Evolutionary conservation across 2,113 vertebrate species (phyloP).

Genomic region (Puntigrus tetrazona): DNA sequence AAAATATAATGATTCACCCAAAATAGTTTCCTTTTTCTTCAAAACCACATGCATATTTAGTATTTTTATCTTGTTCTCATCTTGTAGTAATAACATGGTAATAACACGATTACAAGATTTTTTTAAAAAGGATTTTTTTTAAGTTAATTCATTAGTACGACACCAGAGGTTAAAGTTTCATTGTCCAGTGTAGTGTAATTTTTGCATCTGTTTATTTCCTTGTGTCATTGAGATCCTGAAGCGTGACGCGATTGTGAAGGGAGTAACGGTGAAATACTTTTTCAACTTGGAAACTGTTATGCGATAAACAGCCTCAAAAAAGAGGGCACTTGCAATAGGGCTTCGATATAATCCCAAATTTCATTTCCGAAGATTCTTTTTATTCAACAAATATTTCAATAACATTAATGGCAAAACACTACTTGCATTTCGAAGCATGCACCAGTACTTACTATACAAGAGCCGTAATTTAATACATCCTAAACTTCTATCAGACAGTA

Average conservation of each 20-base stretch:
- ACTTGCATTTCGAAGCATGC: slow-evolving; percentile 8
- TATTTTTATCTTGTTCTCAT: too few relatives aligned
- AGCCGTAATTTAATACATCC: neutral
- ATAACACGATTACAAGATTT: neutral
- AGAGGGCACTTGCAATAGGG: neutral
- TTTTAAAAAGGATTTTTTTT: neutral
- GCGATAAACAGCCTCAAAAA: neutral
- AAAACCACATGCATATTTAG: too few relatives aligned
- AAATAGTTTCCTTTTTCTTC: too few relatives aligned
- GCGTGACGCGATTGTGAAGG: neutral
- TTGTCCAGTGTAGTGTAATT: neutral
- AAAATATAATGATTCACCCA: too few relatives aligned
- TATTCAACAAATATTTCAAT: slow-evolving; percentile 1
- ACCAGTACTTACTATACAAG: neutral
- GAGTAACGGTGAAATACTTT: fast-evolving
- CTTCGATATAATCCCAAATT: neutral
- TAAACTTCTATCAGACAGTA: neutral
- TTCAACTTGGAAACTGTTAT: neutral
- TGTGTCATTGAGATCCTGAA: neutral
- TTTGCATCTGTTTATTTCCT: neutral
- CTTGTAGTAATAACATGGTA: neutral
- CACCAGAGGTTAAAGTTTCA: neutral
- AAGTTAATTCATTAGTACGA: neutral
- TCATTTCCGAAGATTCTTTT: neutral
- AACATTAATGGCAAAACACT: neutral